Base-by-base conservation (phyloP, 1,140 invertebrate genomes). In the Mycetomoellerius zeteki region DNA sequence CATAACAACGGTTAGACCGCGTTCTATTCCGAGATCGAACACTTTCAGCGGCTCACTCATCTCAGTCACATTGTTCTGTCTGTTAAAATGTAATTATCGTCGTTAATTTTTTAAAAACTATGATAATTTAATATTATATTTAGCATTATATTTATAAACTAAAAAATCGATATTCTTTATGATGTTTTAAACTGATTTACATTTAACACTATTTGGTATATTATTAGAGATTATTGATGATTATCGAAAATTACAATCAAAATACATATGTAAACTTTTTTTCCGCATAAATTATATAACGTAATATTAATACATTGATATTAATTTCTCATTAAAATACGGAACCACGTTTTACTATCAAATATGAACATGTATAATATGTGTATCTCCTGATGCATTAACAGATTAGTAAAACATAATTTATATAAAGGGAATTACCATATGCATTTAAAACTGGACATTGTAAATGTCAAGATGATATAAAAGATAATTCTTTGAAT, bases 1-100 rank as follows among this genome's bases (percentile, higher is more conserved):
- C 21, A 96, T 27, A 2, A 96, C 24, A 0, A 96, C 92, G 4
- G 91, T 91, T 3, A 96, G 88, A 0, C 96, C 96, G 14, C 85
- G 90, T 4, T 87, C 52, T 37, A 91, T 62, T n/a, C 93, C 94
- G 2, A 94, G 67, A 56, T 86, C 84, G 0, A 50, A 52, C 4
- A 90, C 75, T 5, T 75, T 19, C 0, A 1, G 52, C 7, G 5
- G 2, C 37, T 43, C 7, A 43, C 7, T 56, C 3, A 21, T 10
- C 7, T 6, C n/a, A 56, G 4, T n/a, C 5, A 8, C n/a, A 43
- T 43, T 7, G 1, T 43, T 43, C n/a, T n/a, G 14, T 56, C 73
- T 69, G 43, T 67, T 4, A 19, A 50, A 1, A 8, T n/a, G 71
- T 54, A 77, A 62, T 77, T 62, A 62, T 3, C 7, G 2, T 2